Base-by-base conservation (phyloP, 2,888 invertebrate genomes). In the Patella depressa region DNA sequence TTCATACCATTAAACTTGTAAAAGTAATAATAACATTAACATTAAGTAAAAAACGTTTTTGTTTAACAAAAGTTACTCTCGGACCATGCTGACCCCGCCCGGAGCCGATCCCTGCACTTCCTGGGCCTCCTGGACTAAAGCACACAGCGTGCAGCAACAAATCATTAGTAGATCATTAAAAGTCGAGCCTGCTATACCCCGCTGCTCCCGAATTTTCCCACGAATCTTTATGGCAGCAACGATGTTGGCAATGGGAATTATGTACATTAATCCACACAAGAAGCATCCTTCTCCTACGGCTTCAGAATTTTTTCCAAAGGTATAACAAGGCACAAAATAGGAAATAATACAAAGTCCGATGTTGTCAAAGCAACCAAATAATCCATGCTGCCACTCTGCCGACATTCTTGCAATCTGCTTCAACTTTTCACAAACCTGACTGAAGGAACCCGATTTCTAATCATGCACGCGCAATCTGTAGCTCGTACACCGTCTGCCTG, bases 301-400 rank as follows among this genome's bases (percentile, higher is more conserved):
- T 79, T 89, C 88, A 7, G 88, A 88, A 54, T 86, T 88, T 82
- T 89, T 88, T 34, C 89, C 89, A 69, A 87, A 87, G n/a, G 87
- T 86, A 79, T 88, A 88, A 81, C 89, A 89, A 17, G 89, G 89
- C n/a, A 85, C 83, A 59, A 89, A 81, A 75, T 86, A 89, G 19
- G 87, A 85, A 74, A 88, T 82, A 78, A 89, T 84, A 80, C 89
- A 89, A 59, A 87, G 81, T 14, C 83, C 85, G 71, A 84, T 83
- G 82, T 89, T 86, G 80, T 87, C 87, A 79, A 89, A 89, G 78
- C 89, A 89, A 53, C 89, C 88, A 75, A 83, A 88, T 59, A 89
- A 78, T 24, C 87, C 85, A 65, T 89, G 85, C 65, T 86, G 85
- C 85, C 85, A 87, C 17, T 87, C 85, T n/a, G 82, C 85, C 29